Evolutionary conservation across 2,797 vertebrate genomes (phyloP).

Genomic region (Onychomys torridus): DNA sequence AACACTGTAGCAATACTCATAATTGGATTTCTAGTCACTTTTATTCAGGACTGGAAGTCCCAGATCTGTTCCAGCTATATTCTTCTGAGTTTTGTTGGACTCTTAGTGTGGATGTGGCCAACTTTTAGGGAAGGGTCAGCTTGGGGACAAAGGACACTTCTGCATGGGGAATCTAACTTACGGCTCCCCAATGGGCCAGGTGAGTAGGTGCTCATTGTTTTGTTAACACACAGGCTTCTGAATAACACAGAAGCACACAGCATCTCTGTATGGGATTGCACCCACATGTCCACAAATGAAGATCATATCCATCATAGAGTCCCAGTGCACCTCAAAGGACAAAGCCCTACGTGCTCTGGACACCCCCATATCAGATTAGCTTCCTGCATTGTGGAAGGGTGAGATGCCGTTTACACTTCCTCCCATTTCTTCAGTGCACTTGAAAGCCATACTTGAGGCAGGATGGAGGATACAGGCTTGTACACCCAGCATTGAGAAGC

Average conservation of each 20-base stretch:
- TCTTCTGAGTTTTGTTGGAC: not conserved
- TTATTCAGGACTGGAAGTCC: not conserved
- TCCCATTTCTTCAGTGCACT: not conserved
- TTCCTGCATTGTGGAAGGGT: no score
- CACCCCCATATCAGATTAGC: not conserved
- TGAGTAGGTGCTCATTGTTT: not conserved
- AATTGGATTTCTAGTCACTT: not conserved
- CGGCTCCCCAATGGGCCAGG: not conserved
- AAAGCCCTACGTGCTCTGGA: not conserved
- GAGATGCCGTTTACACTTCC: not conserved
- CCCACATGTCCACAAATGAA: not conserved
- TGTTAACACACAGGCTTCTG: not conserved
- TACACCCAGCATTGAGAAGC: not conserved
- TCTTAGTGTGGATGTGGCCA: not conserved
- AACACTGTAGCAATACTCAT: not conserved
- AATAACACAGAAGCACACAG: not conserved
- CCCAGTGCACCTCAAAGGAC: not conserved
- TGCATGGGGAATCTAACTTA: not conserved
- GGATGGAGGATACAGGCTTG: not conserved
- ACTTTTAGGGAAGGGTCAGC: not conserved
- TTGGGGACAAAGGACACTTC: not conserved
- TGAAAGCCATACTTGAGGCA: not conserved
- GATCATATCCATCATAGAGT: not conserved
- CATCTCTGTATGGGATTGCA: not conserved
- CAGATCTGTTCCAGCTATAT: not conserved